Evolutionary conservation across 2,888 invertebrate species (phyloP).

Genomic region (Aporophyla nigra): DNA sequence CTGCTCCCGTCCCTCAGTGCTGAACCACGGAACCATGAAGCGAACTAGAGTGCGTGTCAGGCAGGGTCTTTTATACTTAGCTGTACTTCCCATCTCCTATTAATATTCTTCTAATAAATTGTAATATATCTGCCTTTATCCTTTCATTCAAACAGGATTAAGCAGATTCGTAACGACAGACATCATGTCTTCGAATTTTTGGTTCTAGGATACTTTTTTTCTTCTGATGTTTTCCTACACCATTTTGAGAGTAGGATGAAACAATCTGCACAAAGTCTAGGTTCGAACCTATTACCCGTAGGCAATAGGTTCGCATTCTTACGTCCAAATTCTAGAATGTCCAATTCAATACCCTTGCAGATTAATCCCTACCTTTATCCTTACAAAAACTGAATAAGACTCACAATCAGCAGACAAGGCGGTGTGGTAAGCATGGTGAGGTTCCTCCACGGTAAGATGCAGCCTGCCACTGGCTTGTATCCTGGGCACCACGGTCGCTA

Average conservation of each 20-base stretch:
- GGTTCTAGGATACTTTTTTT: not conserved
- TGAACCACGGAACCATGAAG: too few species aligned
- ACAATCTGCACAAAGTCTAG: not conserved
- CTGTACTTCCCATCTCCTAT: too few species aligned
- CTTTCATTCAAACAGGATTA: too few species aligned
- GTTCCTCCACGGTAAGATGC: conserved; percentile 89
- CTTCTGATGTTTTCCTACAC: not conserved
- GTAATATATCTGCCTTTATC: too few species aligned
- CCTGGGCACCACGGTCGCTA: conserved; percentile 91
- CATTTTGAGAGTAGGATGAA: not conserved
- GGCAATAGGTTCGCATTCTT: too few species aligned
- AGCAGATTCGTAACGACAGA: too few species aligned
- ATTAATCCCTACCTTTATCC: not conserved
- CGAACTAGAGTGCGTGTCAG: too few species aligned
- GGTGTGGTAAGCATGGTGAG: conserved; percentile 86
- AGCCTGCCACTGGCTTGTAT: conserved; percentile 88
- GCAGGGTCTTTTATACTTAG: too few species aligned
- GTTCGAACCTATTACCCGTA: not conserved
- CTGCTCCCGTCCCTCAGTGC: too few species aligned
- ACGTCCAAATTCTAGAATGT: not conserved
- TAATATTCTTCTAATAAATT: too few species aligned
- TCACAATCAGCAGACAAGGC: conserved; percentile 81
- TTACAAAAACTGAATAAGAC: not conserved
- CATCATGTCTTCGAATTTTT: not conserved
- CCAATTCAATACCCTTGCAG: not conserved